Percentiles rank a stretch among this genome's conserved stretches.
Conservation (phyloP, 2,797 vertebrate genomes). For the Halcyon smyrnensis region DNA sequence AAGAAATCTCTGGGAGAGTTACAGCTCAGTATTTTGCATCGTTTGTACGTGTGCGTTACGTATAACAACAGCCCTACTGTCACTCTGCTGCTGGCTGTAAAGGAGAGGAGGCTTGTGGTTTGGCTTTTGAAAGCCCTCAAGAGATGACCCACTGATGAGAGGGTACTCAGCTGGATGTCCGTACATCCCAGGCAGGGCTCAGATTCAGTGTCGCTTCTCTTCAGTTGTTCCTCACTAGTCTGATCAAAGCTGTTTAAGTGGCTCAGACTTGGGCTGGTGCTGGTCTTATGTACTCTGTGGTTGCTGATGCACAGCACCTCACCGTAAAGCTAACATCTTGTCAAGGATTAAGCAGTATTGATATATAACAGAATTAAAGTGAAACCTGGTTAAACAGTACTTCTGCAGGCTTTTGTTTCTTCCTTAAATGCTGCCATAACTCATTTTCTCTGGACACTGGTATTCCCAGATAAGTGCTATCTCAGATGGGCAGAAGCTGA, state of each 20-base stretch:
- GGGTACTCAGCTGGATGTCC: background rate
- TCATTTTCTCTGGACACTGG: background rate
- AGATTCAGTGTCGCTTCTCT: fast-evolving
- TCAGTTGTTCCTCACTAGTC: background rate
- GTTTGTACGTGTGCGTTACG: background rate
- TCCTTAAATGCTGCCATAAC: background rate
- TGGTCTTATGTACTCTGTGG: background rate
- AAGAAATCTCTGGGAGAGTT: background rate
- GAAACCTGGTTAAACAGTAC: background rate
- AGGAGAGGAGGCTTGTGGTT: background rate
- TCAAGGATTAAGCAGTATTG: background rate
- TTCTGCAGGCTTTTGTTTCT: background rate
- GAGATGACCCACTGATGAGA: background rate
- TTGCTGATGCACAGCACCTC: background rate
- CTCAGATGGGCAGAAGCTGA: background rate
- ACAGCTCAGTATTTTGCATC: background rate
- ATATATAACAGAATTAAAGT: background rate
- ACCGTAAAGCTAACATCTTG: background rate
- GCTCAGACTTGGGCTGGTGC: background rate
- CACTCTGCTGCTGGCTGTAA: background rate
- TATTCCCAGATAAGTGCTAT: background rate
- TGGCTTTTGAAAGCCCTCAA: background rate
- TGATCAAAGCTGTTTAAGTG: background rate
- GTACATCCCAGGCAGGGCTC: background rate
- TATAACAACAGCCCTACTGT: background rate